phyloP scores from a whole-genome alignment of 2,888 invertebrate species.

The Neoitamus cyanurus region DNA sequence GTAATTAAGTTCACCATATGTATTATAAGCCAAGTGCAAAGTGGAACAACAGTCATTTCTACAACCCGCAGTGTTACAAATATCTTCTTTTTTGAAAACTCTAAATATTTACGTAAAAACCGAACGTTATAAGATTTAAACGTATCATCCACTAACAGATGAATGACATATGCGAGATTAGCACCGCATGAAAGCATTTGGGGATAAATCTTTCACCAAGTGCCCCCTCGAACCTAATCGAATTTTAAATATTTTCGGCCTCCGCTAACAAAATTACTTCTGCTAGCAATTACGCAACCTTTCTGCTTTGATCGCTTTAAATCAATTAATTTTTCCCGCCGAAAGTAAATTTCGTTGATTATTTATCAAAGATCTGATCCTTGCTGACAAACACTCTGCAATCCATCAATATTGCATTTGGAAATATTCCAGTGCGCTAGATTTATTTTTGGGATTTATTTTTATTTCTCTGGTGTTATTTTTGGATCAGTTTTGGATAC shows the following conservation, averaged over 20 bases:
- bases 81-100: background rate
- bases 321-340: background rate
- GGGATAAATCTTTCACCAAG: background rate
- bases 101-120: background rate
- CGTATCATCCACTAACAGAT: background rate
- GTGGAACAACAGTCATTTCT: no score
- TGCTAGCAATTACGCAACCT: background rate
- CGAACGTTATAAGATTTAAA: background rate
- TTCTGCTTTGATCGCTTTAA: background rate
- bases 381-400: background rate
- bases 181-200: background rate
- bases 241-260: background rate
- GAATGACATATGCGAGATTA: background rate
- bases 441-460: background rate
- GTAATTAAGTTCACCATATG: no score
- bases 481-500: background rate
- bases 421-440: background rate
- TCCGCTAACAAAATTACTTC: background rate
- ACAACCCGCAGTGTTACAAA: background rate
- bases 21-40: no score
- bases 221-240: background rate
- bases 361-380: background rate
- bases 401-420: background rate
- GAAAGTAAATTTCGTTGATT: background rate
- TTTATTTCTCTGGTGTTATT: background rate